Evolutionary conservation across 2,888 invertebrate genomes (phyloP), one percentile per base, ranked within the genome.

Genomic region (Protonemura montana): DNA sequence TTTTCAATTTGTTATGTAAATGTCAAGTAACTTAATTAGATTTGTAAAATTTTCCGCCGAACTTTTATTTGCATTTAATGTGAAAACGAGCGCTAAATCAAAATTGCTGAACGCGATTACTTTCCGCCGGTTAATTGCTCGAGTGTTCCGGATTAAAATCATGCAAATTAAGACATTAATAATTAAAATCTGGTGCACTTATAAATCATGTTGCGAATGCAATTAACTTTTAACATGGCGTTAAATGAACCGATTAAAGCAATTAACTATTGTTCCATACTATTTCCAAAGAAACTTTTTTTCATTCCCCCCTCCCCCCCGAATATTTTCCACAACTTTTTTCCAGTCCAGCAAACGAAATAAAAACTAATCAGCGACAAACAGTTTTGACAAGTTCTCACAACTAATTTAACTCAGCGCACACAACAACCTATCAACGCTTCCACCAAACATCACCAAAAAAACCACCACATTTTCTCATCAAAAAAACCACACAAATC

Each of bases 111-210:
- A 59, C 59, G 59, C 59, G 59, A 59, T 59, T 59, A 59, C 59
- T 59, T 13, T 21, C 2, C 59, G 59, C 16, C 78, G 78, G 78
- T 78, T 78, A 78, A 26, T 78, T 78, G 28, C 28, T 28, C 30
- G 28, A 81, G 81, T 81, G 28, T 81, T 30, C 81, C n/a, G n/a
- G 81, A 81, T 81, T 78, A 81, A 30, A 81, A 81, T 81, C 81
- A 81, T 81, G 81, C 30, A 81, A 81, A 81, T 81, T 28, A 81
- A 81, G 28, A 30, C 81, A 81, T 81, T 81, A 81, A 29, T 81
- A 28, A 29, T 81, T 81, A 81, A 81, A 29, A 81, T 30, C 30
- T 81, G 28, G 30, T 30, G 28, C 30, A 30, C 30, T 81, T 29
- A 81, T 81, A 81, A 81, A 81, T 81, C 81, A 81, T 30, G 81